phyloP scores from a whole-genome alignment of 1,140 invertebrate species.

The Caerostris darwini region DNA sequence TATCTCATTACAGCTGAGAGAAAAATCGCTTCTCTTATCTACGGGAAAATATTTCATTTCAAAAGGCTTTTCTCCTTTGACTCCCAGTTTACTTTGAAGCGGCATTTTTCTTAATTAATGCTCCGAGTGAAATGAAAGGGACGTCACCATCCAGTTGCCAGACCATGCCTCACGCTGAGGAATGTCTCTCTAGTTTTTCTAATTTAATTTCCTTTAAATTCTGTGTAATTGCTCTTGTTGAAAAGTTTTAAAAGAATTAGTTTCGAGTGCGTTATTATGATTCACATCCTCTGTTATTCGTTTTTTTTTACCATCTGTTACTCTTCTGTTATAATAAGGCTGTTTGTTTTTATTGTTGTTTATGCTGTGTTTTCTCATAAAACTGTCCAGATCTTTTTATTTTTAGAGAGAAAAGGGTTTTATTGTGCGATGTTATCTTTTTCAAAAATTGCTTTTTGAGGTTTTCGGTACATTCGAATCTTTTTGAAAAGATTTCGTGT shows the following conservation, averaged over 20 bases:
- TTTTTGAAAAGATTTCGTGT: neutral
- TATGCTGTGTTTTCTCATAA: neutral
- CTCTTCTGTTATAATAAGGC: neutral
- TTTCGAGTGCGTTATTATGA: slow-evolving; percentile 38
- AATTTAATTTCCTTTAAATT: slow-evolving; percentile 49
- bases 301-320: neutral
- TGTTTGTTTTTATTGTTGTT: neutral
- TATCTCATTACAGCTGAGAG: slow-evolving; percentile 59
- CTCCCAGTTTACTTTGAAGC: slow-evolving; percentile 29
- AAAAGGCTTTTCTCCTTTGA: slow-evolving; percentile 42
- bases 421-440: too few relatives aligned
- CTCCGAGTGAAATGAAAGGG: slow-evolving; percentile 24
- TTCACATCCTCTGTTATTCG: neutral
- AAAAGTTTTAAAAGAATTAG: neutral
- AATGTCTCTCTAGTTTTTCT: slow-evolving; percentile 20
- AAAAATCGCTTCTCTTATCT: slow-evolving; percentile 65
- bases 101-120: slow-evolving; percentile 82
- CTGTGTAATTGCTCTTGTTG: slow-evolving; percentile 10
- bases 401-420: neutral
- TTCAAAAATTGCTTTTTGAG: too few relatives aligned
- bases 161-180: neutral
- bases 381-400: neutral
- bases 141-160: neutral
- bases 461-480: neutral
- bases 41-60: slow-evolving; percentile 64